Conservation (phyloP, 1,140 invertebrate genomes). For the Cepaea nemoralis region DNA sequence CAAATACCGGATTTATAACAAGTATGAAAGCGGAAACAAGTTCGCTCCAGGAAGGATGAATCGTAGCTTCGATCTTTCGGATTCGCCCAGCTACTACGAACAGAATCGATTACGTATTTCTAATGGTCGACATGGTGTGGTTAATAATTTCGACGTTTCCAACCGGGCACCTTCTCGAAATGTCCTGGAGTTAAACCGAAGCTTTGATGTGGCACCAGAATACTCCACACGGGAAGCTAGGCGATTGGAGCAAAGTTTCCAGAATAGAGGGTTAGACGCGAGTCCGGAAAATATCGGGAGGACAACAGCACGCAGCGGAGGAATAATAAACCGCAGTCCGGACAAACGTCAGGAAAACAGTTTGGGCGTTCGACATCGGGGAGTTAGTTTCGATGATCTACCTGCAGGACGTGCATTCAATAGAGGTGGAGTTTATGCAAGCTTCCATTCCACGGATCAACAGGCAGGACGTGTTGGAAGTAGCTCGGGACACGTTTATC, state of each 20-base stretch:
- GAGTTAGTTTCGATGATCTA: neutral
- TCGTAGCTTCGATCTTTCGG: slow-evolving; percentile 13
- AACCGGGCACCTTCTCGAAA: neutral
- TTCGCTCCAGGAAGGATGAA: neutral
- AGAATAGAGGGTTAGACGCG: neutral
- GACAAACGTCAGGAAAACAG: neutral
- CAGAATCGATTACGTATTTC: neutral
- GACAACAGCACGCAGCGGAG: neutral
- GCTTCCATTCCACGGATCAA: neutral
- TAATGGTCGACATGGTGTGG: neutral
- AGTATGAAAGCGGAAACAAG: neutral
- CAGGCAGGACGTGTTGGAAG: neutral
- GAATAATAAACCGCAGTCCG: slow-evolving; percentile 13
- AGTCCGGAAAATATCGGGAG: neutral
- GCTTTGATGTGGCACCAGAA: neutral
- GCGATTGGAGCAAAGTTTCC: neutral
- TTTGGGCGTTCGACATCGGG: neutral
- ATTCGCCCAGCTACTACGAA: neutral
- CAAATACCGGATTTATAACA: slow-evolving; percentile 17
- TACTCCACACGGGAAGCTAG: neutral
- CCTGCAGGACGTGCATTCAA: neutral
- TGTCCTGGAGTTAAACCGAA: neutral
- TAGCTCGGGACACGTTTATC: neutral
- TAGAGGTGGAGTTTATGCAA: neutral
- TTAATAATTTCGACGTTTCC: neutral